phyloP scores from a whole-genome alignment of 2,888 invertebrate genomes.

The Carpatolechia fugitivella region DNA sequence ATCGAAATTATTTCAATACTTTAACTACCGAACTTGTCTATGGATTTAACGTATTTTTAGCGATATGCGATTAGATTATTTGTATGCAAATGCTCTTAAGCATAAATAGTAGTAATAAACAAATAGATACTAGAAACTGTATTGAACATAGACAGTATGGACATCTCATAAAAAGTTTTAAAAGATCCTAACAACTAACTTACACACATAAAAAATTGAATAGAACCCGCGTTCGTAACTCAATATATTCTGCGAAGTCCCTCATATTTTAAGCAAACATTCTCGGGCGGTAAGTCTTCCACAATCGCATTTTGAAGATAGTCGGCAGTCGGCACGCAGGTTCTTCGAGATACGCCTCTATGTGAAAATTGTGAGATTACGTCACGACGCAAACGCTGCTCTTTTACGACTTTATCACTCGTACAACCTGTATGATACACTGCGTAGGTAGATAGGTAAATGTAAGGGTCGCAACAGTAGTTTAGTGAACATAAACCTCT shows the following conservation, averaged over 20 bases:
- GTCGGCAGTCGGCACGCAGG: neutral
- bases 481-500: neutral
- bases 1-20: too few species aligned
- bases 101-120: too few species aligned
- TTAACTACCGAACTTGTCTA: too few species aligned
- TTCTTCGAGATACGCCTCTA: slow-evolving; percentile 3
- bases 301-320: slow-evolving; percentile 10
- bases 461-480: neutral
- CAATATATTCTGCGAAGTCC: neutral
- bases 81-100: too few species aligned
- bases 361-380: slow-evolving; percentile 8
- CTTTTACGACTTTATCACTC: slow-evolving; percentile 8
- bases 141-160: too few species aligned
- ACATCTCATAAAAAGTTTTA: too few species aligned
- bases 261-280: neutral
- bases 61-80: too few species aligned
- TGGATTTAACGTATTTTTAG: too few species aligned
- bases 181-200: neutral
- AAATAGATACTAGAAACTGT: too few species aligned
- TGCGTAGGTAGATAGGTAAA: neutral
- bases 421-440: neutral
- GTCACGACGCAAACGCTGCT: neutral
- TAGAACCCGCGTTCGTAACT: neutral
- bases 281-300: neutral
- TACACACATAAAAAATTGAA: too few species aligned